Evolutionary conservation across 2,113 vertebrate species (phyloP).

Genomic region (Struthio camelus): DNA sequence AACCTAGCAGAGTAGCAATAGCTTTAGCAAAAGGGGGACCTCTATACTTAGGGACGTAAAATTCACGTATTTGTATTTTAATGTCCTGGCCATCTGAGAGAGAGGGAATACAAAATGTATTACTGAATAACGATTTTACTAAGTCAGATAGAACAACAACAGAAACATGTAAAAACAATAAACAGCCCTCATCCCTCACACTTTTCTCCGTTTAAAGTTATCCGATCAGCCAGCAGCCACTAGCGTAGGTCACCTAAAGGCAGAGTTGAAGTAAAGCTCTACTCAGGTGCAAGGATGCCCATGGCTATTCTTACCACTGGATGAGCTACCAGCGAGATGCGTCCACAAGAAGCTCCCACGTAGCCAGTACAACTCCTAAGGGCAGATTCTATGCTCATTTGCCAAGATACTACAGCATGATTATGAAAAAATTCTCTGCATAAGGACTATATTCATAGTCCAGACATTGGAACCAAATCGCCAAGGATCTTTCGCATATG

Average conservation of each 20-base stretch:
- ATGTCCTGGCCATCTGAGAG: not conserved
- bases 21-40: not conserved
- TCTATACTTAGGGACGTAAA: not conserved
- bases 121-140: not conserved
- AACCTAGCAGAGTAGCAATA: not conserved
- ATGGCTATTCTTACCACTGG: accelerated
- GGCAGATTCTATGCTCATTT: accelerated
- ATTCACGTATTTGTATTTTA: not conserved
- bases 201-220: not conserved
- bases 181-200: not conserved
- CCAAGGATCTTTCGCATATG: not conserved
- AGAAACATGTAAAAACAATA: not conserved
- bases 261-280: not conserved
- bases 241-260: not conserved
- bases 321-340: not conserved
- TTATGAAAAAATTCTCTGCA: not conserved
- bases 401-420: not conserved
- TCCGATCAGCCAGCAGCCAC: not conserved
- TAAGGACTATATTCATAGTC: not conserved
- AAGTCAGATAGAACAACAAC: not conserved
- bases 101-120: not conserved
- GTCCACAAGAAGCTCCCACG: not conserved
- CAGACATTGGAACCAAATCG: not conserved
- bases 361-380: not conserved
- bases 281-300: not conserved